These are phyloP conservation scores for Drosophila gunungcola DNA, from an alignment of 1,140 invertebrate species.

Conservation along the genomic window DNA sequence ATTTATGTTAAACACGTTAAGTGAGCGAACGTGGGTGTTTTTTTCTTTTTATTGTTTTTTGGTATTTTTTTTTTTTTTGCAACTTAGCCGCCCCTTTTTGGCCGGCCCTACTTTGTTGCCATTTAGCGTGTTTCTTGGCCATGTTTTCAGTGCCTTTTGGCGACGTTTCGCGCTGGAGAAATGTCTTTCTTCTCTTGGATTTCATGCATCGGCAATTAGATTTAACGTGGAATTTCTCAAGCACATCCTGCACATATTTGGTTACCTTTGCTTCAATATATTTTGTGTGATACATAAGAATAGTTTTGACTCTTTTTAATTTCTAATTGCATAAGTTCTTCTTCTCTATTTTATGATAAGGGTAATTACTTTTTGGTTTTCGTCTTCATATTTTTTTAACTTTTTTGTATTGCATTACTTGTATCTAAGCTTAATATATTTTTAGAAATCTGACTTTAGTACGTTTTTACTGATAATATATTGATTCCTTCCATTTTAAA, in stretches of 20 bases:
- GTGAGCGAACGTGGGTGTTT: conserved; percentile 62
- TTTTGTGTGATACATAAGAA: neutral
- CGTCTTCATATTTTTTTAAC: too few relatives aligned
- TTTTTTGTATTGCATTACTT: too few relatives aligned
- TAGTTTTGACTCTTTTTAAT: neutral
- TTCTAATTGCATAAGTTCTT: neutral
- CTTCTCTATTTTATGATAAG: too few relatives aligned
- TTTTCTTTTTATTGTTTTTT: neutral
- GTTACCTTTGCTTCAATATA: neutral
- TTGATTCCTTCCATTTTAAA: too few relatives aligned
- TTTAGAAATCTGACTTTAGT: too few relatives aligned
- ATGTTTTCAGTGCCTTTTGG: conserved; percentile 7
- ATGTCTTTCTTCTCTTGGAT: conserved; percentile 1
- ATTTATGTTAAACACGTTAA: conserved; percentile 76
- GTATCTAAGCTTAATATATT: too few relatives aligned
- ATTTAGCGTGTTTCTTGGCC: conserved; percentile 23
- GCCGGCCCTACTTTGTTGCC: conserved; percentile 25
- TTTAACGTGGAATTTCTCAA: neutral
- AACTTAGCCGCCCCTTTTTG: neutral
- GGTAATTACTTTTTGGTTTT: too few relatives aligned
- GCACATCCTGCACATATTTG: neutral
- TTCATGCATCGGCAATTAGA: conserved; percentile 25
- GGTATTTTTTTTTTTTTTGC: neutral
- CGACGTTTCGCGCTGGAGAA: neutral
- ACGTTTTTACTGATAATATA: too few relatives aligned